These are phyloP conservation scores for Pangasianodon gigas DNA, from an alignment of 2,113 vertebrate species.

Conservation along the genomic window DNA sequence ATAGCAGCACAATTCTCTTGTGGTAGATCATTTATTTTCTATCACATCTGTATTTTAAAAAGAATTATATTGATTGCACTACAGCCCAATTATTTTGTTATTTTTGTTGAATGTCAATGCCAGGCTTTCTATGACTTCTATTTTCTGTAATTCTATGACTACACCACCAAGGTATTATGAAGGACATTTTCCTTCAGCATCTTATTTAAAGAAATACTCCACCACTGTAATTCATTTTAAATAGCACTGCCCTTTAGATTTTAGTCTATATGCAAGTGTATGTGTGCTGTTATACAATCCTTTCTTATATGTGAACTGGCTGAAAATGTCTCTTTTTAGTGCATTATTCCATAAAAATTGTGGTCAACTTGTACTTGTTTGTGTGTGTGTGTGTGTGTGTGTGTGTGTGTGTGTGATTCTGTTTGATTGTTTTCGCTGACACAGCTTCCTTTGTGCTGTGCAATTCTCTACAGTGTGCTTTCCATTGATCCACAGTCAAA, in stretches of 20 bases:
- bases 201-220: background rate
- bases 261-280: background rate
- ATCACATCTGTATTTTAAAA: background rate
- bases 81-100: background rate
- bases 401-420: background rate
- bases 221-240: background rate
- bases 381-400: background rate
- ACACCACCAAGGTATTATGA: background rate
- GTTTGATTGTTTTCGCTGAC: background rate
- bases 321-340: background rate
- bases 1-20: background rate
- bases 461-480: background rate
- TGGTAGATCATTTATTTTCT: background rate
- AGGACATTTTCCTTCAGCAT: background rate
- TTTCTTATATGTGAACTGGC: background rate
- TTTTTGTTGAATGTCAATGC: background rate
- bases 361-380: background rate
- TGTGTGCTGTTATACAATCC: background rate
- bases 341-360: background rate
- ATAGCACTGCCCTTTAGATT: background rate
- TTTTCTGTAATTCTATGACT: background rate
- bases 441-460: constrained; percentile 23
- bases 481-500: constrained; percentile 17
- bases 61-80: background rate
- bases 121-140: background rate